Evolutionary conservation across 2,113 vertebrate genomes (phyloP), one percentile per base, ranked within the genome.

Genomic region (Tachysurus vachellii): DNA sequence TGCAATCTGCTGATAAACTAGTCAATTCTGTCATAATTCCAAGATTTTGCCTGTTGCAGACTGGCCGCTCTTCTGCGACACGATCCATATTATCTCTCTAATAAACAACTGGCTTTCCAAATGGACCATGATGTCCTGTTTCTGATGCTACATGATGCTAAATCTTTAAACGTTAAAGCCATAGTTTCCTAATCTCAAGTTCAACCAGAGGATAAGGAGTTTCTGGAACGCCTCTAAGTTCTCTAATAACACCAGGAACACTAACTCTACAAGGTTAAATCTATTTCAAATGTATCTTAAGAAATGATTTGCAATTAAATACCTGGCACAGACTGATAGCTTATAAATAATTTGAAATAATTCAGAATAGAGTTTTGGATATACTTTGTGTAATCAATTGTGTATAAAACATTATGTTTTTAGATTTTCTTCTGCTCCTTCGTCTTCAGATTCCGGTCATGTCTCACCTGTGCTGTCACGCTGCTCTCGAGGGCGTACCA

Each of bases 391-490:
- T n/a, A n/a, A 66, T 26, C 62, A 12, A 14, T 28, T 28, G 13
- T 66, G 11, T 28, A 28, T 11, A 11, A 28, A 28, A 66, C 26
- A 2, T 17, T 28, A n/a, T 3, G 9, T 3, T 26, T 62, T 61
- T 62, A 62, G 3, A 26, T 62, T 9, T 61, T 10, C 61, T 62
- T 23, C 14, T 23, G 7, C 21, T 21, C 23, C 59, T 61, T 59
- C 0, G 5, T 13, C 10, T 54, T 54, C 10, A n/a, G n/a, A n/a
- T n/a, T n/a, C n/a, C n/a, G n/a, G 19, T 2, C 10, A 19, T 13
- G 84, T 42, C 92, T 93, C 89, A 98, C 97, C 96, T 75, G 96
- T 93, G 66, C 94, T 96, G 91, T 96, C 95, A 19, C 95, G 92
- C 26, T 96, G 95, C 9, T 96, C 95, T 3, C 96, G 91, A 1